Evolutionary conservation across 2,888 invertebrate species (phyloP), one percentile per base, ranked within the genome.

Genomic region (Idaea biselata): DNA sequence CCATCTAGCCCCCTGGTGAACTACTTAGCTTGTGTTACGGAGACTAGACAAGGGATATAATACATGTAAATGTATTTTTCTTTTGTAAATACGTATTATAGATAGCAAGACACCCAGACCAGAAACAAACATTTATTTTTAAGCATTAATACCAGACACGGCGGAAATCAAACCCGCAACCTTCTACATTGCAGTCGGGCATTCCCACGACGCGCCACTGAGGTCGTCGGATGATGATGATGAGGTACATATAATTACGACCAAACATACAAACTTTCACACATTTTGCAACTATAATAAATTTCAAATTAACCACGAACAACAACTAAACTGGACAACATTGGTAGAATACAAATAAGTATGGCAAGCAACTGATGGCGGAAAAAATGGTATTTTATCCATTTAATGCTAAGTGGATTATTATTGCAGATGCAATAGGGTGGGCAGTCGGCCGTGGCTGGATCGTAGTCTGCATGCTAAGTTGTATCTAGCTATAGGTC

Each of bases 301-400:
- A 14, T 14, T 44, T 44, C 8, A 44, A 44, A 44, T 44, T 44
- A 44, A 7, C 44, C 44, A 44, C 2, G 8, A 44, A 44, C 5
- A 44, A 11, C 44, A 44, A 11, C 5, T 44, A 8, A 44, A 44
- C 44, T 14, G 8, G 44, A 14, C 44, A 44, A 44, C 62, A 59
- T 57, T 59, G 44, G 18, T 17, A 6, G 63, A 63, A 61, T 65
- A 65, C 61, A 59, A 65, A 65, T 65, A 61, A n/a, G 60, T 17
- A 25, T 60, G 58, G 63, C 60, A 59, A 65, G 16, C 33, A n/a
- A 33, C 31, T 54, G 57, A 60, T 33, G 32, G 54, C 54, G 60
- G 57, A 62, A 65, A 62, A 58, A 59, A 44, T 44, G 8, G 44
- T 44, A 44, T 44, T 59, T 58, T 60, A 58, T 57, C n/a, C 58